Conservation (phyloP, 1,140 invertebrate genomes). For the Ostrea edulis region DNA sequence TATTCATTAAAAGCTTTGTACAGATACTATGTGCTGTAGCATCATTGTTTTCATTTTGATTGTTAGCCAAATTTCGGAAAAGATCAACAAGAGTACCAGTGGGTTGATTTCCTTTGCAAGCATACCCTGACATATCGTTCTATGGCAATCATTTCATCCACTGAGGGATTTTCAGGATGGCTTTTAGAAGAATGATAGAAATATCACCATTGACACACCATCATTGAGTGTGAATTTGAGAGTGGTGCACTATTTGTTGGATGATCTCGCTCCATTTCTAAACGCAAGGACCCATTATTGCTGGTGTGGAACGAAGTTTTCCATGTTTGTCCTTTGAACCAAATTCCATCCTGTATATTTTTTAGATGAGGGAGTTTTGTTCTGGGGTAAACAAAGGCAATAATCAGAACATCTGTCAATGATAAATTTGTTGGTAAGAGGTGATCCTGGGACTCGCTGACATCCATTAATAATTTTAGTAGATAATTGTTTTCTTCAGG, state of each 20-base stretch:
- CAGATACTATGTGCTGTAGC: slow-evolving; percentile 30
- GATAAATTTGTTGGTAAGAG: background rate
- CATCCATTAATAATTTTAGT: background rate
- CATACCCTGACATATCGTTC: slow-evolving; percentile 54
- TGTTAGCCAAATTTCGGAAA: slow-evolving; percentile 46
- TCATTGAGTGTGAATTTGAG: background rate
- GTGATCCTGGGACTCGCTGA: background rate
- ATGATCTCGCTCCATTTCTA: too few relatives aligned
- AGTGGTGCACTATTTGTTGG: background rate
- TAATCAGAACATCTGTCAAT: too few relatives aligned
- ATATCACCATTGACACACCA: background rate
- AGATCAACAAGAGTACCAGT: slow-evolving; percentile 46
- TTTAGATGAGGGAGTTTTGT: too few relatives aligned
- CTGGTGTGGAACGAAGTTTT: too few relatives aligned
- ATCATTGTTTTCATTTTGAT: slow-evolving; percentile 34
- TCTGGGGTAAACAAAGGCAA: too few relatives aligned
- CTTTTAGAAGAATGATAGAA: slow-evolving; percentile 58
- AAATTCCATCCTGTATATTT: too few relatives aligned
- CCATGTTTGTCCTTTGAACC: too few relatives aligned
- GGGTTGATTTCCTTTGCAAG: slow-evolving; percentile 51
- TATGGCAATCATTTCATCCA: too few relatives aligned
- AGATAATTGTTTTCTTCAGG: background rate
- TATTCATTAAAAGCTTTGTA: too few relatives aligned
- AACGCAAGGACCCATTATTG: too few relatives aligned
- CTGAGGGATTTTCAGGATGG: slow-evolving; percentile 50